Conservation (phyloP, 2,113 vertebrate genomes). For the Hemiscyllium ocellatum region DNA sequence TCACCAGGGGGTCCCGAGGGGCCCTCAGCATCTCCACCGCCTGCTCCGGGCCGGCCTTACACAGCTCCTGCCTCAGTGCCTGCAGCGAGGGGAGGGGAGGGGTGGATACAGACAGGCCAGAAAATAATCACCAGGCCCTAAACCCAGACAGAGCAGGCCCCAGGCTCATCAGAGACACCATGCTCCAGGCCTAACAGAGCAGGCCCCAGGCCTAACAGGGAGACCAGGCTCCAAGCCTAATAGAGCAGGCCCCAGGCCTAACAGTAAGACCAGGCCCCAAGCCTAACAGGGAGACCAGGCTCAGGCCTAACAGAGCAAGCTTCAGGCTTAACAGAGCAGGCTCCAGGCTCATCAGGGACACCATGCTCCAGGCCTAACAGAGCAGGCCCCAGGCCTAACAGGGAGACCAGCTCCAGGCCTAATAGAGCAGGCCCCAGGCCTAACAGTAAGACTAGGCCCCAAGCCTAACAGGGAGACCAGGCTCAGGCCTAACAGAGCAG, state of each 20-base stretch:
- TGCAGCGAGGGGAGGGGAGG: conserved; percentile 41
- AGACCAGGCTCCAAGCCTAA: no score
- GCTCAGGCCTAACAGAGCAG: no score
- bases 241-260: fast-evolving
- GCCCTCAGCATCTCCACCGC: conserved; percentile 59
- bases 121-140: not conserved
- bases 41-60: conserved; percentile 67
- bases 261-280: no score
- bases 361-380: not conserved
- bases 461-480: no score
- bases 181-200: fast-evolving
- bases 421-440: no score
- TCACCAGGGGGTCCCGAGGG: conserved; percentile 69
- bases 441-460: not conserved
- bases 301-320: no score
- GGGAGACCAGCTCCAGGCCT: no score
- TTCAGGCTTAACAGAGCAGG: no score
- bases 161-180: not conserved
- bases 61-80: conserved; percentile 72
- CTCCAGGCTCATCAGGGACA: no score
- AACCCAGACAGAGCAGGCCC: no score
- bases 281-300: not conserved
- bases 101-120: not conserved
- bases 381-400: no score
- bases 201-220: no score